Conservation (phyloP, 2,888 invertebrate species). For the Germaria angustata region DNA sequence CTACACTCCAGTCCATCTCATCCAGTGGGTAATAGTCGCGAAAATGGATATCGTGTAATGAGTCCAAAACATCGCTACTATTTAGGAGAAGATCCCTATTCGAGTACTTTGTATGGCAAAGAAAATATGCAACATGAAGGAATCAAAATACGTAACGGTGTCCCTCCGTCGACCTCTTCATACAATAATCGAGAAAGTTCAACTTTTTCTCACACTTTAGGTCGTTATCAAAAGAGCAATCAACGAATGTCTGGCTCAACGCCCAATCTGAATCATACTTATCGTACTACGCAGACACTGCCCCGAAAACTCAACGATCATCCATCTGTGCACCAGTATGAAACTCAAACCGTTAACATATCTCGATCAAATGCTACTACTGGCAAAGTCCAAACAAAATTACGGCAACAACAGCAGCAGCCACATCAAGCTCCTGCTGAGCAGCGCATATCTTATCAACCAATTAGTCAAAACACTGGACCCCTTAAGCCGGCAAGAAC, state of each 20-base stretch:
- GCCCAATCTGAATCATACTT: conserved; percentile 79
- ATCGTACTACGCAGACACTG: conserved; percentile 87
- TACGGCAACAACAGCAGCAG: conserved; percentile 66
- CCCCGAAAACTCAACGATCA: conserved; percentile 83
- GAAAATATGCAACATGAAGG: conserved; percentile 90
- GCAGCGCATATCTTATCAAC: conserved; percentile 84
- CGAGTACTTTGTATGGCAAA: conserved; percentile 89
- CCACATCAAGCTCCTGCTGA: conserved; percentile 66
- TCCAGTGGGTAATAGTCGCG: conserved; percentile 65
- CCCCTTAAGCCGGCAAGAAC: conserved; percentile 90
- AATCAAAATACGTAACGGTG: conserved; percentile 51
- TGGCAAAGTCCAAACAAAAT: conserved; percentile 57
- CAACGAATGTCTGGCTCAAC: conserved; percentile 85
- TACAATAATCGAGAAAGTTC: conserved; percentile 48
- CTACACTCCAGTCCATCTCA: conserved; percentile 62
- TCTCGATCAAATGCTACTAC: conserved; percentile 49
- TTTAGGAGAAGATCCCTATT: conserved; percentile 92
- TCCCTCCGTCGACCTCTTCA: conserved; percentile 36
- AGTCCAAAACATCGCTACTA: conserved; percentile 89
- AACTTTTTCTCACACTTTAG: conserved; percentile 84
- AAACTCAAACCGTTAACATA: conserved; percentile 61
- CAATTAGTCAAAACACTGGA: conserved; percentile 83
- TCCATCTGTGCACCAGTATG: conserved; percentile 63
- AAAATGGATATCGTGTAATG: conserved; percentile 75
- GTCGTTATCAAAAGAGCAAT: conserved; percentile 91